phyloP scores from a whole-genome alignment of 2,797 vertebrate genomes.

The Pipistrellus kuhlii region DNA sequence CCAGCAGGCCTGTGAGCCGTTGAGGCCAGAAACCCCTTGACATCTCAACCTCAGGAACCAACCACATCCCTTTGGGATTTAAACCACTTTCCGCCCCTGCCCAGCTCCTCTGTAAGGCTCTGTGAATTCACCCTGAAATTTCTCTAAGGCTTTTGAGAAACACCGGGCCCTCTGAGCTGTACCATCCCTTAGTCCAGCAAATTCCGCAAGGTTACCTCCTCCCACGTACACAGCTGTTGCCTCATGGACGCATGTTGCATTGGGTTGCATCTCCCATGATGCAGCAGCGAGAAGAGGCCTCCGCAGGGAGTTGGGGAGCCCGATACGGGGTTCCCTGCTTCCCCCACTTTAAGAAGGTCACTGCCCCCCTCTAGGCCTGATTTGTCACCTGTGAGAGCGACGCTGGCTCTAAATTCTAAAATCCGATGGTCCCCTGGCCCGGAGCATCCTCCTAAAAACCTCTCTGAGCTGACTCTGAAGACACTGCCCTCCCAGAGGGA shows the following conservation, averaged over 20 bases:
- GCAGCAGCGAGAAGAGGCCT: neutral
- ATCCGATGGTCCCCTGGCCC: neutral
- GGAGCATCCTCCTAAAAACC: neutral
- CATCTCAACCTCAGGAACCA: neutral
- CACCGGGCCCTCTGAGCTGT: neutral
- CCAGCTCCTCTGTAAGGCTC: neutral
- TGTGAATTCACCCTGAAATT: neutral
- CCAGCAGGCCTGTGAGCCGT: neutral
- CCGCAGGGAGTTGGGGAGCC: neutral
- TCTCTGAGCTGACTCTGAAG: neutral
- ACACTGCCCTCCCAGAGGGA: neutral
- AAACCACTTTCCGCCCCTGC: neutral
- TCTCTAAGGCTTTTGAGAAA: neutral
- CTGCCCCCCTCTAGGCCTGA: neutral
- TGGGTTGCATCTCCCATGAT: neutral
- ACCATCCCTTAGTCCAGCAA: neutral
- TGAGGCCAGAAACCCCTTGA: neutral
- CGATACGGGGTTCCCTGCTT: neutral
- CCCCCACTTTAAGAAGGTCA: neutral
- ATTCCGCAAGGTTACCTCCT: neutral
- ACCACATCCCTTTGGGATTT: neutral
- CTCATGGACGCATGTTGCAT: neutral
- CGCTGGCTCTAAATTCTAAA: neutral
- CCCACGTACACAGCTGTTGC: neutral
- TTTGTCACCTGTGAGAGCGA: neutral